These are phyloP conservation scores for Idaea straminata DNA, from an alignment of 2,888 invertebrate genomes.

Conservation along the genomic window DNA sequence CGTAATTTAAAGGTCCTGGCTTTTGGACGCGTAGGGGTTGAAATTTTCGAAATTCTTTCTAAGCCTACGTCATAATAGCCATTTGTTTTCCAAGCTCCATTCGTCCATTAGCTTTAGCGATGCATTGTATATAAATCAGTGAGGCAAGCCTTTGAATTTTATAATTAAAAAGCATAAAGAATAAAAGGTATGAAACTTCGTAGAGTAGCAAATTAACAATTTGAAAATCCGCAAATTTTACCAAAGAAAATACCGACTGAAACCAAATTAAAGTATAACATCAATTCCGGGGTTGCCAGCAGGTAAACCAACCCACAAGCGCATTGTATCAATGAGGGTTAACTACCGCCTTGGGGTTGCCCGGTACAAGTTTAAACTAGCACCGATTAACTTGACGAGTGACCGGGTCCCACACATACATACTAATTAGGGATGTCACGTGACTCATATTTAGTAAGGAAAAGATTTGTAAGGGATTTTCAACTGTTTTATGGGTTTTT, in stretches of 20 bases:
- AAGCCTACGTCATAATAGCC: no score
- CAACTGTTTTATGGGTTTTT: not conserved
- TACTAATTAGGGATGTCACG: not conserved
- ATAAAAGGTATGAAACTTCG: no score
- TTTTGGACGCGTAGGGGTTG: no score
- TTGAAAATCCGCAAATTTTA: not conserved
- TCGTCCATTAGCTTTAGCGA: no score
- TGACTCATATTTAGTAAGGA: not conserved
- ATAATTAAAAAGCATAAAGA: no score
- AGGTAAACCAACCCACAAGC: not conserved
- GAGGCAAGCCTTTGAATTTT: no score
- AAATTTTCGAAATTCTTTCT: no score
- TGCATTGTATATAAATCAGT: no score
- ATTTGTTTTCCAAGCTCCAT: no score
- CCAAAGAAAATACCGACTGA: not conserved
- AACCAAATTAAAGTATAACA: not conserved
- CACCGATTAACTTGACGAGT: not conserved
- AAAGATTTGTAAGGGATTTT: not conserved
- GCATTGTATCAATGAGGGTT: constrained; percentile 1
- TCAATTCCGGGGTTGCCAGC: not conserved
- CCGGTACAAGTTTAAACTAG: not conserved
- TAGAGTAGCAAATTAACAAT: not conserved
- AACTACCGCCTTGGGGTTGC: not conserved
- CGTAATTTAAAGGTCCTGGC: not conserved
- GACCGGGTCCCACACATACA: not conserved